Evolutionary conservation across 2,797 vertebrate genomes (phyloP).

Genomic region (Bradypus variegatus): DNA sequence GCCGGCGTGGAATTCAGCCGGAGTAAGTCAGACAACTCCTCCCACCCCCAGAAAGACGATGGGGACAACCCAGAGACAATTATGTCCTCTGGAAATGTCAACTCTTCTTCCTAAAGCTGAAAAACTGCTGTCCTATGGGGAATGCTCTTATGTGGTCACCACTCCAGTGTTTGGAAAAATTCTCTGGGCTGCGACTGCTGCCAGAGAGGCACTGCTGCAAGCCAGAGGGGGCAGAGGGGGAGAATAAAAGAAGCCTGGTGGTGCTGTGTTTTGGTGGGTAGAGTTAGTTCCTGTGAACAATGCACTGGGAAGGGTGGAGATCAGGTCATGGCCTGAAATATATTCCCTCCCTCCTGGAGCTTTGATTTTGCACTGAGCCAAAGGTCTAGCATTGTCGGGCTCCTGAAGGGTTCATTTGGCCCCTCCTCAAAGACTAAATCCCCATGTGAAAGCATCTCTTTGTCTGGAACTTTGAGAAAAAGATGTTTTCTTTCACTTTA

Average conservation of each 20-base stretch:
- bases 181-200: not conserved
- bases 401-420: conserved; percentile 16
- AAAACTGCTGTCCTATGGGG: conserved; percentile 1
- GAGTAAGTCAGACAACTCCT: conserved; percentile 96
- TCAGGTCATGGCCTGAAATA: conserved; percentile 63
- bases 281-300: conserved; percentile 68
- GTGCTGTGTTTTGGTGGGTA: conserved; percentile 35
- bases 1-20: conserved; percentile 91
- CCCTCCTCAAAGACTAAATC: conserved; percentile 43
- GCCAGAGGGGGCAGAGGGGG: not conserved
- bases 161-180: not conserved
- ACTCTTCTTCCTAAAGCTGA: conserved; percentile 78
- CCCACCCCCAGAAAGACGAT: conserved; percentile 93
- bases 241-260: not conserved
- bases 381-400: conserved; percentile 71
- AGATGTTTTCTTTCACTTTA: conserved; percentile 35
- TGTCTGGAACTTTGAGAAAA: not conserved
- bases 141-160: not conserved
- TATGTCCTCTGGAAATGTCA: conserved; percentile 86
- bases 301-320: conserved; percentile 70
- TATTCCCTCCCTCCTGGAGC: conserved; percentile 66
- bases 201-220: not conserved
- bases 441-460: not conserved
- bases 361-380: conserved; percentile 76
- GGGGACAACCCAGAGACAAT: conserved; percentile 86